phyloP scores from a whole-genome alignment of 2,797 vertebrate species.

The Trematomus bernacchii region DNA sequence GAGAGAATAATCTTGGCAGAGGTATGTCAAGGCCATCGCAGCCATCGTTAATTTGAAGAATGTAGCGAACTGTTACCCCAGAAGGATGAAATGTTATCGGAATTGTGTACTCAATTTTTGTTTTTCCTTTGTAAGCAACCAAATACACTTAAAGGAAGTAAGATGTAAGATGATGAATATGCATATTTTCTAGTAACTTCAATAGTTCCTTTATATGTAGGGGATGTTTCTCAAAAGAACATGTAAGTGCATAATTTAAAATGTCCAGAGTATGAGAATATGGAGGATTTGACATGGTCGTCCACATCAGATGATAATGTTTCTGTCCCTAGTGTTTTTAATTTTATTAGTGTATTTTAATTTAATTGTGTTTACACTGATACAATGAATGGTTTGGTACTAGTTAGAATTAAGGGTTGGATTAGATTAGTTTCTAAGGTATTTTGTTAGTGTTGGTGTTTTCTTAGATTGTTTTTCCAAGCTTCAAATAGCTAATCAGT shows the following conservation, averaged over 20 bases:
- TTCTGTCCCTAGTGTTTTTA: neutral
- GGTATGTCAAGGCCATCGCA: constrained; percentile 57
- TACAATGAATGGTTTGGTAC: too few species aligned
- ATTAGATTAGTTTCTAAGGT: too few species aligned
- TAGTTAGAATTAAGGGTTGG: too few species aligned
- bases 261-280: constrained; percentile 3
- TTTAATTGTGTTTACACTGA: too few species aligned
- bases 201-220: neutral
- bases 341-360: too few species aligned
- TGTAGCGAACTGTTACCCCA: constrained; percentile 23
- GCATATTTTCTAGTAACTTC: neutral
- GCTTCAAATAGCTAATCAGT: too few species aligned
- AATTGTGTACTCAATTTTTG: constrained; percentile 5
- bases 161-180: constrained; percentile 15
- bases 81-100: constrained; percentile 35
- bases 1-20: constrained; percentile 59
- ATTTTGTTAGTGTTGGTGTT: too few species aligned
- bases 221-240: neutral
- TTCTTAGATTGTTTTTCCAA: too few species aligned
- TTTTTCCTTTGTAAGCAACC: constrained; percentile 16
- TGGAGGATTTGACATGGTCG: neutral
- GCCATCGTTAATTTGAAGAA: constrained; percentile 59
- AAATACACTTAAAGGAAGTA: constrained; percentile 17
- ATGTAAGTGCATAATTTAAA: neutral
- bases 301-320: neutral